phyloP scores from a whole-genome alignment of 2,113 vertebrate species.

The Gymnogyps californianus region DNA sequence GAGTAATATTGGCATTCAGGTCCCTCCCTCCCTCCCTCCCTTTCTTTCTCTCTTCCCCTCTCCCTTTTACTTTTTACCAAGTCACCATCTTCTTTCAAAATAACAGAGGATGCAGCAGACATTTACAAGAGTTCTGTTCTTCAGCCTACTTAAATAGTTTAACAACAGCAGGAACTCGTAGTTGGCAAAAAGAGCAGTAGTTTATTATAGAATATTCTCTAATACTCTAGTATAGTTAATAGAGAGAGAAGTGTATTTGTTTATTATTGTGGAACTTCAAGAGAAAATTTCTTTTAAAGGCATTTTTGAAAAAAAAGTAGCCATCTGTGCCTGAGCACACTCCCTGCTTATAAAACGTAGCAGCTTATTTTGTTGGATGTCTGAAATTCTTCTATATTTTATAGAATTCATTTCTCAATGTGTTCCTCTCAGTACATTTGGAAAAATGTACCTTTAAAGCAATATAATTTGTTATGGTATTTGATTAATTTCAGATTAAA shows the following conservation, averaged over 20 bases:
- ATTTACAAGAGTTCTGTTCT: not conserved
- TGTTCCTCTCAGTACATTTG: not conserved
- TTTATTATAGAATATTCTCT: not conserved
- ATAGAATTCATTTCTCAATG: not conserved
- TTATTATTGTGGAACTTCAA: not conserved
- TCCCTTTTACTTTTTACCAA: not conserved
- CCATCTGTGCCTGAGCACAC: not conserved
- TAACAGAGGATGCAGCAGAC: not conserved
- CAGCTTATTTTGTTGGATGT: not conserved
- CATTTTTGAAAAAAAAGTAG: not conserved
- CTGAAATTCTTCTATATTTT: not conserved
- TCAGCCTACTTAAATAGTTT: not conserved
- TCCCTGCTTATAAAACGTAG: rapidly evolving
- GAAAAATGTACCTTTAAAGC: not conserved
- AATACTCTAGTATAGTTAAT: not conserved
- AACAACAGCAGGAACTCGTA: not conserved
- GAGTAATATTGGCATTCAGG: not conserved
- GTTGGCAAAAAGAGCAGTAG: not conserved
- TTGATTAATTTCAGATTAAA: not conserved
- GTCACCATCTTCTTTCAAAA: not conserved
- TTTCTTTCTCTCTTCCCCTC: not conserved
- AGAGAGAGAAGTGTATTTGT: not conserved
- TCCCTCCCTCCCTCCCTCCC: rapidly evolving
- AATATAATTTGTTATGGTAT: not conserved
- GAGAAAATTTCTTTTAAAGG: not conserved